Base-by-base conservation (phyloP, 1,140 invertebrate genomes). In the Anthonomus grandis region DNA sequence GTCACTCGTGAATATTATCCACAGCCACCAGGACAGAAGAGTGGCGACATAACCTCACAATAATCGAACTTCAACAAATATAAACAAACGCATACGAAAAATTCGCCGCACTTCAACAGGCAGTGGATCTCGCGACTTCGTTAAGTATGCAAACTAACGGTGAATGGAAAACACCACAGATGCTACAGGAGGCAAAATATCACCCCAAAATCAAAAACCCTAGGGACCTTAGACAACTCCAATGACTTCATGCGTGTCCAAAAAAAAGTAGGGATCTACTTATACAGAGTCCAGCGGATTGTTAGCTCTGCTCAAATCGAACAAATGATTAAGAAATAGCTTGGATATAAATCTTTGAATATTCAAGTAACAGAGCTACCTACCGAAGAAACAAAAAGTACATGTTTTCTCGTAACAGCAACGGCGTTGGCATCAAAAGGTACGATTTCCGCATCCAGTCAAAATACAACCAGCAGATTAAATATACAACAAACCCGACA, bases 361-460 rank as follows among this genome's bases (percentile, higher is more conserved):
- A 38, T n/a, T 38, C 36, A 38, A 38, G 36, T 38, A 5, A 38
- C 36, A n/a, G 36, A 38, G 17, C 36, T 38, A 4, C 36, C 36
- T n/a, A 38, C 36, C 4, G 36, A 38, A 13, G 36, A 38, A 38
- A 38, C 36, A 38, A 31, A n/a, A n/a, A n/a, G n/a, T n/a, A n/a
- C n/a, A n/a, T 31, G 27, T 31, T 31, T 31, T 31, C 27, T 31
- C n/a, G 27, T 31, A 12, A 38, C 36, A 17, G n/a, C 36, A 38
- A 17, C n/a, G 36, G 17, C 17, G 36, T 38, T 38, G 36, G 36
- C n/a, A 38, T 38, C n/a, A 38, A 38, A 38, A 38, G 36, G 17
- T 38, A 38, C 17, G 36, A 38, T n/a, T 38, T 38, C n/a, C 36
- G 36, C 36, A 38, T 38, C n/a, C n/a, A 38, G 17, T 12, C 36